Percentiles rank a stretch among this genome's conserved stretches.
These are phyloP conservation scores for Cheumatopsyche charites DNA, from an alignment of 1,140 invertebrate genomes.

Conservation along the genomic window DNA sequence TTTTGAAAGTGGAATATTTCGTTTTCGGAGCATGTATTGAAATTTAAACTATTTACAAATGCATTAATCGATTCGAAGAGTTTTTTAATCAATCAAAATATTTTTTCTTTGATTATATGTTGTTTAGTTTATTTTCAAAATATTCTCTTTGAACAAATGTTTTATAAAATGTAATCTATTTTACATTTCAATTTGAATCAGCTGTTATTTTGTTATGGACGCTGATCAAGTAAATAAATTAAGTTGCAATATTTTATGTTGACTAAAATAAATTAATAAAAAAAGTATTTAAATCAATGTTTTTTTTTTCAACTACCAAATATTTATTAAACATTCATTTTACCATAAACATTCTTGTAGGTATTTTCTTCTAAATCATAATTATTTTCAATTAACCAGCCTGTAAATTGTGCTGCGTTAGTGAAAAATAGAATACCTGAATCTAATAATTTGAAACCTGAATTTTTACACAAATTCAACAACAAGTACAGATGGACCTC, in stretches of 20 bases:
- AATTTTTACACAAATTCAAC: too few relatives aligned
- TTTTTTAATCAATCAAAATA: background rate
- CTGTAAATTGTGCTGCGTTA: too few relatives aligned
- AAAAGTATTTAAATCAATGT: background rate
- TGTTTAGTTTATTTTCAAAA: conserved; percentile 7
- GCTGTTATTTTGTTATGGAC: conserved; percentile 27
- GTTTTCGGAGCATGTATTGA: background rate
- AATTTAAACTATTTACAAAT: conserved; percentile 5
- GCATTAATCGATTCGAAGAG: background rate
- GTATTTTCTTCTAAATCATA: too few relatives aligned
- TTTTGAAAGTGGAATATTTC: background rate
- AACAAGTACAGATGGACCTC: too few relatives aligned
- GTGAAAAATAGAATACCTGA: too few relatives aligned
- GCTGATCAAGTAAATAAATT: conserved; percentile 30
- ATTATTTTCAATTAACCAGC: too few relatives aligned
- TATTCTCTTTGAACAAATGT: conserved; percentile 5
- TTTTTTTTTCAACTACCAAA: background rate
- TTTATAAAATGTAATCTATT: conserved; percentile 13
- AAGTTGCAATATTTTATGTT: conserved; percentile 27
- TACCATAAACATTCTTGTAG: too few relatives aligned
- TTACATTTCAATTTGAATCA: conserved; percentile 19
- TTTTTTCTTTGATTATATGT: background rate
- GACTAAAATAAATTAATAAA: conserved; percentile 24
- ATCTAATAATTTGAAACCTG: too few relatives aligned
- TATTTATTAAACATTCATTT: too few relatives aligned